Evolutionary conservation across 2,113 vertebrate species (phyloP), one percentile per base, ranked within the genome.

Genomic region (Carassius gibelio): DNA sequence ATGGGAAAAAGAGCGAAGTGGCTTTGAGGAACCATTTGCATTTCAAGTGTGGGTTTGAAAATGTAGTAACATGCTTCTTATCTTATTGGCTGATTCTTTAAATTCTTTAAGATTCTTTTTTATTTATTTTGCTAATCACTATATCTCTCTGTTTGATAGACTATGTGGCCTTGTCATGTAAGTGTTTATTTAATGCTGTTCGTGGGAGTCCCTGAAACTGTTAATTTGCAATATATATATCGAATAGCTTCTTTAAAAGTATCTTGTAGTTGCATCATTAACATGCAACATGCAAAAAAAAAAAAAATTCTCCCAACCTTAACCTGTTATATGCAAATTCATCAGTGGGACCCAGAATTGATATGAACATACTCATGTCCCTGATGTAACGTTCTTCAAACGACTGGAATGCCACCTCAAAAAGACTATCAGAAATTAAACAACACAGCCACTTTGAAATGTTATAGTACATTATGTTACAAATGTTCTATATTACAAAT

Each of bases 21-120:
- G 78, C 66, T 88, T 84, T 59, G 57, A 55, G 59, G 34, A 55
- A 34, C 74, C 34, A 82, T 88, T 87, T 89, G 75, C 85, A 88
- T 90, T 87, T 85, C 45, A 78, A 85, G 62, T 88, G 64, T 38
- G 42, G 50, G 55, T 69, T 80, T 36, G 57, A 76, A 83, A 80
- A 52, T 21, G 76, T 4, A 68, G 59, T 23, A 83, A 71, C 71
- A 76, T 55, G 71, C 81, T 86, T 72, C 45, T 82, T 77, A 11
- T 61, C 38, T 61, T 83, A 84, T 81, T 85, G 81, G 76, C 8
- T 17, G 19, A n/a, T 23, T 19, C 23, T 76, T 45, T 7, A 8
- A 42, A 42, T 42, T 42, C 8, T 8, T 42, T 42, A 7, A 42
- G 42, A 42, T 42, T 42, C 7, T 42, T 42, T 42, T 8, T 42